A percentile compares a stretch with the other conserved stretches of the same genome.
These are phyloP conservation scores for Chromis chromis DNA, from an alignment of 2,797 vertebrate genomes.

Conservation along the genomic window DNA sequence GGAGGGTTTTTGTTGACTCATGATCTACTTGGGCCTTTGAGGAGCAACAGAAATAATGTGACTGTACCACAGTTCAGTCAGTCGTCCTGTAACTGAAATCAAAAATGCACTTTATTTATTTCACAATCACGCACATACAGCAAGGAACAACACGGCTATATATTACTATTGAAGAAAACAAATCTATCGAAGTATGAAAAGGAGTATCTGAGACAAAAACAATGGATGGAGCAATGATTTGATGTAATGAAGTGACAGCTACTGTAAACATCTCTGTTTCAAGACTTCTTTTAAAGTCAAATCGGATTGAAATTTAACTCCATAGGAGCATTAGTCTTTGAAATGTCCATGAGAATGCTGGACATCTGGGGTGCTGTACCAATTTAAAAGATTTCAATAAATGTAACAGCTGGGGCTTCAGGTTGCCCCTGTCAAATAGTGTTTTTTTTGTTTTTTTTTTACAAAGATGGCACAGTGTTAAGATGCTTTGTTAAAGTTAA, in stretches of 20 bases:
- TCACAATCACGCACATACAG: constrained; percentile 37
- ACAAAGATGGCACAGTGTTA: constrained; percentile 79
- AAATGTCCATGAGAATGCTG: constrained; percentile 25
- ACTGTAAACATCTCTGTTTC: constrained; percentile 86
- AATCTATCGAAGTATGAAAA: constrained; percentile 28
- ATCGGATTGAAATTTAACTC: constrained; percentile 28
- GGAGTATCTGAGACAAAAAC: constrained; percentile 52
- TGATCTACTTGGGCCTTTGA: constrained; percentile 20
- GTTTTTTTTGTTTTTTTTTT: no score
- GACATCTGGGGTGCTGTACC: constrained; percentile 22
- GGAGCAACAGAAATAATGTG: constrained; percentile 22
- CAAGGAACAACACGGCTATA: constrained; percentile 29
- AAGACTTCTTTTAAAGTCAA: constrained; percentile 49
- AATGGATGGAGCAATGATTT: constrained; percentile 62
- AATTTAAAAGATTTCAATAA: constrained; percentile 10
- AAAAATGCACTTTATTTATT: constrained; percentile 31
- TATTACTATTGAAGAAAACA: constrained; percentile 16
- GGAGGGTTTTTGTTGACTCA: constrained; percentile 37
- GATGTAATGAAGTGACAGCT: constrained; percentile 73
- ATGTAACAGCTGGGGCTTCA: constrained; percentile 33
- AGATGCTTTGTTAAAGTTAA: constrained; percentile 61
- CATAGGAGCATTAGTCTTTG: constrained; percentile 19
- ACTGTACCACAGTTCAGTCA: constrained; percentile 40
- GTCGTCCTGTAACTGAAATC: constrained; percentile 40
- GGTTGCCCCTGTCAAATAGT: constrained; percentile 41